Evolutionary conservation across 2,113 vertebrate genomes (phyloP).

Genomic region (Sitta europaea): DNA sequence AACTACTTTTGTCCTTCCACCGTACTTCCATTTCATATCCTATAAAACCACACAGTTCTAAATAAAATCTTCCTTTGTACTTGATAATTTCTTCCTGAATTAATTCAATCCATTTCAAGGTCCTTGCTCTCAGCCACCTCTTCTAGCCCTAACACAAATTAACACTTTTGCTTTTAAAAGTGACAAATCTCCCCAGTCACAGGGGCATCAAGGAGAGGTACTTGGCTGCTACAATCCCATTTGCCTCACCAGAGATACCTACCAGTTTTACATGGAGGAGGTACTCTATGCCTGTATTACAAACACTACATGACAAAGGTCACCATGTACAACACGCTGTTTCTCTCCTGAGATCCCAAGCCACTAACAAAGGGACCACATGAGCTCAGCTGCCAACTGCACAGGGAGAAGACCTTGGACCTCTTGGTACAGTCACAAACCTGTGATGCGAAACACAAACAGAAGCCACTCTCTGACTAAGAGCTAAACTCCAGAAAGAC

Average conservation of each 20-base stretch:
- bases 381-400: accelerated
- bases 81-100: neutral
- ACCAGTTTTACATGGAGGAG: neutral
- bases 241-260: neutral
- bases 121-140: neutral
- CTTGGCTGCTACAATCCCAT: neutral
- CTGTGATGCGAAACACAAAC: neutral
- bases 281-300: accelerated
- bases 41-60: neutral
- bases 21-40: neutral
- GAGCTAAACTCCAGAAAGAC: neutral
- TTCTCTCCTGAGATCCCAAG: neutral
- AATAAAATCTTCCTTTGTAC: neutral
- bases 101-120: neutral
- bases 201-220: neutral
- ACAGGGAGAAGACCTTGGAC: neutral
- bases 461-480: neutral
- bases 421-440: neutral
- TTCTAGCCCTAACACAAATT: neutral
- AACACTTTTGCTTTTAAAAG: neutral
- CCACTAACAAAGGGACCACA: neutral
- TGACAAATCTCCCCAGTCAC: neutral
- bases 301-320: neutral
- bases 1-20: neutral
- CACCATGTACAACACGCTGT: accelerated